phyloP scores from a whole-genome alignment of 2,797 vertebrate species.

The Pseudocheirus occidentalis region DNA sequence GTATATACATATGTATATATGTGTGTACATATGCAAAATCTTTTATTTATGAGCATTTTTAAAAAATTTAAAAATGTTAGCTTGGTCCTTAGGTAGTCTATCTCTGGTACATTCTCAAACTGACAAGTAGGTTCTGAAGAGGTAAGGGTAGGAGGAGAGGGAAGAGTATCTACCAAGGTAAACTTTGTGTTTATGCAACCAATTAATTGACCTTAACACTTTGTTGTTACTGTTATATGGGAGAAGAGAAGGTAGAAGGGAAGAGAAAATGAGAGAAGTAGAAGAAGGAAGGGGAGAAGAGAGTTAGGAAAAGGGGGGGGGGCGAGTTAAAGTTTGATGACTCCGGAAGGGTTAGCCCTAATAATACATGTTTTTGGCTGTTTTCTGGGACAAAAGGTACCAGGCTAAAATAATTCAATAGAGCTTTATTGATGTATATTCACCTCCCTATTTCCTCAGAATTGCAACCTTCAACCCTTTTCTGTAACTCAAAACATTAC shows the following conservation, averaged over 20 bases:
- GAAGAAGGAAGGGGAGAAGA: background rate
- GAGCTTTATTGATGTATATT: background rate
- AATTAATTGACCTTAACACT: background rate
- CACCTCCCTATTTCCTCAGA: background rate
- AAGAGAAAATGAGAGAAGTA: background rate
- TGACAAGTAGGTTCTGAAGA: too few relatives aligned
- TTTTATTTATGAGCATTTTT: background rate
- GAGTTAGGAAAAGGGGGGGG: background rate
- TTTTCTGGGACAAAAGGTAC: background rate
- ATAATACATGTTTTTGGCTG: background rate
- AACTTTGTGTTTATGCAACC: background rate
- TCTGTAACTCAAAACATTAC: background rate
- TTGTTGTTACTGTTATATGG: background rate
- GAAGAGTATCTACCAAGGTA: too few relatives aligned
- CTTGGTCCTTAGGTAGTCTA: background rate
- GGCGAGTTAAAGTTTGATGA: background rate
- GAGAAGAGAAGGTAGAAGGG: background rate
- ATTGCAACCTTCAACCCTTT: background rate
- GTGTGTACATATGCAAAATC: background rate
- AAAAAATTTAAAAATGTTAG: background rate
- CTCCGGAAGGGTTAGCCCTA: background rate
- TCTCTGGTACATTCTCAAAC: too few relatives aligned
- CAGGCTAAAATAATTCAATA: background rate
- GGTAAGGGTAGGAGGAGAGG: too few relatives aligned
- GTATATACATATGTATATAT: background rate